Evolutionary conservation across 2,888 invertebrate species (phyloP).

Genomic region (Euplexia lucipara): DNA sequence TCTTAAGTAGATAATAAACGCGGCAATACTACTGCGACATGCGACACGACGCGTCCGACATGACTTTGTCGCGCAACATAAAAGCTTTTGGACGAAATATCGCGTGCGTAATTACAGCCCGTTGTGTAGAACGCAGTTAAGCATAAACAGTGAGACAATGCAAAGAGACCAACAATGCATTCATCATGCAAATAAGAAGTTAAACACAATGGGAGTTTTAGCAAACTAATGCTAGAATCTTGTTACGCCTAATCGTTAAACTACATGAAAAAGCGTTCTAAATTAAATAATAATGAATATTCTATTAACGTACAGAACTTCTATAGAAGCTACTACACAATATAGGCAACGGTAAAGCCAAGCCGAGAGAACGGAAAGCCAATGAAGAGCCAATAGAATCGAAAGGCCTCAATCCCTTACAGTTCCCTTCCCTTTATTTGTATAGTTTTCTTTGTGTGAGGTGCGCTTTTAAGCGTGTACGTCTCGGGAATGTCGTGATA

Average conservation of each 20-base stretch:
- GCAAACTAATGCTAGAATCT: constrained; percentile 50
- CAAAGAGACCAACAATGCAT: constrained; percentile 45
- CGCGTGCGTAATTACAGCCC: constrained; percentile 50
- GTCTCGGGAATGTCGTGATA: constrained; percentile 43
- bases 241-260: constrained; percentile 41
- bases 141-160: constrained; percentile 41
- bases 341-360: not conserved
- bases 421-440: constrained; percentile 54
- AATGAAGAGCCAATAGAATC: constrained; percentile 54
- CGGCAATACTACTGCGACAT: constrained; percentile 52
- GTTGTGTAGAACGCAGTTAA: constrained; percentile 35
- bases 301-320: constrained; percentile 4
- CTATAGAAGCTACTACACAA: not conserved
- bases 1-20: constrained; percentile 69
- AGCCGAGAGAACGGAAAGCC: constrained; percentile 37
- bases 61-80: constrained; percentile 48
- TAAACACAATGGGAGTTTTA: constrained; percentile 48
- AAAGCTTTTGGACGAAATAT: constrained; percentile 53
- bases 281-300: constrained; percentile 29
- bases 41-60: constrained; percentile 47
- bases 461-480: constrained; percentile 44
- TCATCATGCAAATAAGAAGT: constrained; percentile 54
- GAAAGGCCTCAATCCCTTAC: constrained; percentile 40
- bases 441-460: constrained; percentile 57
- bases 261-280: constrained; percentile 31